Percentiles rank a stretch among this genome's conserved stretches.
Conservation (phyloP, 2,888 invertebrate species). For the Heliconius sara region DNA sequence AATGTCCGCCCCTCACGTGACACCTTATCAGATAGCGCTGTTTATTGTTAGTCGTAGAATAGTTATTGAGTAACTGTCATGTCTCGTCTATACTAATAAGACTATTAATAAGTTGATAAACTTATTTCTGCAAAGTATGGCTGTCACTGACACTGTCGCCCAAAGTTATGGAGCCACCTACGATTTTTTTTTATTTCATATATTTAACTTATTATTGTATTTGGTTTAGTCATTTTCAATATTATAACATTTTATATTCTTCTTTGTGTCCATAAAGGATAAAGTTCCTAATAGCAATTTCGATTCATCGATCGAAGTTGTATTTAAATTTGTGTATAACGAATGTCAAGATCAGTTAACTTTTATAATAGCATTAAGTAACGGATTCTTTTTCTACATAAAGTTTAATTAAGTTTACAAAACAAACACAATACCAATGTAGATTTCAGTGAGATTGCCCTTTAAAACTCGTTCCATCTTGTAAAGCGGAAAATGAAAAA, state of each 20-base stretch:
- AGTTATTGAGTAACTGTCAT: neutral
- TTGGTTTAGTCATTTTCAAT: too few species aligned
- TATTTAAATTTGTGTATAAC: too few species aligned
- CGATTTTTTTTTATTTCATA: neutral
- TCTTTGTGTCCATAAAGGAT: too few species aligned
- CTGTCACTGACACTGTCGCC: neutral
- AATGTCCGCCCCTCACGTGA: constrained; percentile 36
- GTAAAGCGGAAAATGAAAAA: constrained; percentile 3
- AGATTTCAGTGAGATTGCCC: neutral
- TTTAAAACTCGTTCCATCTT: neutral
- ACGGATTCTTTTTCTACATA: too few species aligned
- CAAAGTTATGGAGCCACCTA: neutral
- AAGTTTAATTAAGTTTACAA: too few species aligned
- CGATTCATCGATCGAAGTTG: too few species aligned
- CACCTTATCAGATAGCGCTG: constrained; percentile 42
- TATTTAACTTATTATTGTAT: too few species aligned
- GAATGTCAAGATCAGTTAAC: too few species aligned
- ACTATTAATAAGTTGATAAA: neutral
- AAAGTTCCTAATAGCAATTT: too few species aligned
- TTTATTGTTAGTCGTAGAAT: constrained; percentile 8
- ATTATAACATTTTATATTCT: too few species aligned
- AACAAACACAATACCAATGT: neutral
- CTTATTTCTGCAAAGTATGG: neutral
- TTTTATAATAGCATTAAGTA: too few species aligned
- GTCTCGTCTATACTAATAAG: constrained; percentile 21